These are phyloP conservation scores for Listronotus oregonensis DNA, from an alignment of 1,140 invertebrate species.

Conservation along the genomic window DNA sequence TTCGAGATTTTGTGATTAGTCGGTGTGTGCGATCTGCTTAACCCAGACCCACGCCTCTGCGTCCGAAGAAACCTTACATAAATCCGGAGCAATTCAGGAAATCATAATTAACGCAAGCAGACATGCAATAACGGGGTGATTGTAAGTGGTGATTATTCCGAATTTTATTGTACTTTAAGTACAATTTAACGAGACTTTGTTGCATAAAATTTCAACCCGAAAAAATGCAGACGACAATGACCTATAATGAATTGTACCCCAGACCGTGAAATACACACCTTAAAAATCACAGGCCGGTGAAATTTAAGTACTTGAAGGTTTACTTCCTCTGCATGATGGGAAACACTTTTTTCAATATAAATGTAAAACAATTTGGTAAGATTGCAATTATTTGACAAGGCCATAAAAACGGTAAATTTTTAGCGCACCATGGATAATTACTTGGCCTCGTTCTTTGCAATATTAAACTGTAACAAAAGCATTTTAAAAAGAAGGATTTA, in stretches of 20 bases:
- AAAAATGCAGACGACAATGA: constrained; percentile 48
- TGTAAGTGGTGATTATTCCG: constrained; percentile 44
- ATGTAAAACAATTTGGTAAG: too few species aligned
- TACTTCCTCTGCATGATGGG: neutral
- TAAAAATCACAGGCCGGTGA: constrained; percentile 21
- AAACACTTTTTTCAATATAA: too few species aligned
- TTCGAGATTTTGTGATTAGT: too few species aligned
- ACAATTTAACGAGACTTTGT: constrained; percentile 49
- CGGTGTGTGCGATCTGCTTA: too few species aligned
- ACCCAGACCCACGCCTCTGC: neutral
- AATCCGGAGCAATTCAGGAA: constrained; percentile 20
- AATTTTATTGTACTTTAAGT: constrained; percentile 49
- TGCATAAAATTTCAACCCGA: constrained; percentile 50
- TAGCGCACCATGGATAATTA: too few species aligned
- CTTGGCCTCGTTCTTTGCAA: too few species aligned
- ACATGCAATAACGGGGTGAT: constrained; percentile 44
- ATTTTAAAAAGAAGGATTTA: too few species aligned
- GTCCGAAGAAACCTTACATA: constrained; percentile 5
- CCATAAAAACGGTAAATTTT: too few species aligned
- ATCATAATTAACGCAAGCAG: constrained; percentile 32
- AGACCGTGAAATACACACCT: constrained; percentile 47
- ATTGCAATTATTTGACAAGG: too few species aligned
- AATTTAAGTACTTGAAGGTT: constrained; percentile 7
- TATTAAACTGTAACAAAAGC: too few species aligned
- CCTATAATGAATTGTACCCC: constrained; percentile 45